Evolutionary conservation across 2,888 invertebrate species (phyloP).

Genomic region (Nipponacmea schrenckii): DNA sequence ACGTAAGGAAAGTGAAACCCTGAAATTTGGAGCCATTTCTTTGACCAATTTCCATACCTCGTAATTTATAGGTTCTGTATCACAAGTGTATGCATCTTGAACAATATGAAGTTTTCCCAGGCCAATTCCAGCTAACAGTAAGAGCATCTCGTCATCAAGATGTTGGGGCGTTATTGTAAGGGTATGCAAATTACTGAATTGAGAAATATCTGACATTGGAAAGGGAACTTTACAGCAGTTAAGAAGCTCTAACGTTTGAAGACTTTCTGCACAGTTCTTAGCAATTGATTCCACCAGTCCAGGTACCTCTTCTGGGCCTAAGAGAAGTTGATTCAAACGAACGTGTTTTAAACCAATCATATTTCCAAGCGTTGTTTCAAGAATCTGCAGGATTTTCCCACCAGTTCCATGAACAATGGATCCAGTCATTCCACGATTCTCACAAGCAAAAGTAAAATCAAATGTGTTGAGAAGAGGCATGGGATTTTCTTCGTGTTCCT

Average conservation of each 20-base stretch:
- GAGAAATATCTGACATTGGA: slow-evolving; percentile 79
- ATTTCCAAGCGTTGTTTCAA: slow-evolving; percentile 75
- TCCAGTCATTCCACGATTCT: slow-evolving; percentile 50
- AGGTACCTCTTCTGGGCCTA: slow-evolving; percentile 76
- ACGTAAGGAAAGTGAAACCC: slow-evolving; percentile 78
- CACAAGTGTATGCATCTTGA: slow-evolving; percentile 74
- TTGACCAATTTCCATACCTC: slow-evolving; percentile 72
- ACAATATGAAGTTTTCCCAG: slow-evolving; percentile 78
- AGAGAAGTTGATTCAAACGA: slow-evolving; percentile 79
- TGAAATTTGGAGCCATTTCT: slow-evolving; percentile 74
- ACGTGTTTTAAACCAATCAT: slow-evolving; percentile 75
- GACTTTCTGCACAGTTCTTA: slow-evolving; percentile 73
- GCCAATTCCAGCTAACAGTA: slow-evolving; percentile 75
- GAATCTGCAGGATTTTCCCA: slow-evolving; percentile 69
- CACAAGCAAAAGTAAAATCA: slow-evolving; percentile 79
- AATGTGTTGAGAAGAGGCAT: slow-evolving; percentile 56
- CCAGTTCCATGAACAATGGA: slow-evolving; percentile 79
- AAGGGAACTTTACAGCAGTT: slow-evolving; percentile 80
- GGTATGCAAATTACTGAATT: slow-evolving; percentile 80
- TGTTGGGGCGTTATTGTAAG: slow-evolving; percentile 73
- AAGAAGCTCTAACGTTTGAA: slow-evolving; percentile 76
- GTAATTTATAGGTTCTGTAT: slow-evolving; percentile 50
- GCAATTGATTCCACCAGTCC: slow-evolving; percentile 78
- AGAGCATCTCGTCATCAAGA: slow-evolving; percentile 78
- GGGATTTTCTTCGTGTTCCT: slow-evolving; percentile 43